Evolutionary conservation across 2,888 invertebrate species (phyloP), one percentile per base, ranked within the genome.

Genomic region (Diaperis boleti): DNA sequence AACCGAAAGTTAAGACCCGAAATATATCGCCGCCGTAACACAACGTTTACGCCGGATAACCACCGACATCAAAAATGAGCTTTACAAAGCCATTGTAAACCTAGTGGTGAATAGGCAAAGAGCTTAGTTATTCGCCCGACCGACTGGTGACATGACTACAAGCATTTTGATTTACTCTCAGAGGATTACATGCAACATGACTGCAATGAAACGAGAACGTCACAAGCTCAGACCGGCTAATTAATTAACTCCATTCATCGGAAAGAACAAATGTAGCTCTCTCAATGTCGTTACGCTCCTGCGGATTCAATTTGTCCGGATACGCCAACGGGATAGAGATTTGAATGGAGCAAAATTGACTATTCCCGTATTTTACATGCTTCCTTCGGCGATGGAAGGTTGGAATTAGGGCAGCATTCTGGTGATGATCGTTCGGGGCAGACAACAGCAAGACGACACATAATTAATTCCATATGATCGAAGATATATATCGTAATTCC

Each of bases 241-340:
- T 75, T 75, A 74, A 75, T 75, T 74, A 74, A 74, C 73, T 73
- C 73, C 70, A 73, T 74, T 75, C 74, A 75, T 72, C 70, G 72
- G 72, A 74, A 73, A 72, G 74, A 74, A 73, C 74, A 73, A 72
- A 74, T 72, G 72, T 73, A 70, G 70, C 70, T 68, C 65, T 65
- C 72, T 69, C 69, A 65, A 69, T 69, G 70, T 70, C 71, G 73
- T 74, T 73, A 68, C 74, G 72, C 72, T 72, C 63, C 69, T 66
- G 68, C 64, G 71, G 70, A 72, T 75, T 74, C 73, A 75, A 74
- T 75, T 75, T 74, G 72, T 73, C 72, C 65, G 74, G 68, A 69
- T 71, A 68, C 72, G 69, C 65, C 71, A 63, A 66, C 66, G 68
- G 70, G 70, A 69, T 68, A 67, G 66, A 67, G 65, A 68, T 70